A percentile compares a stretch with the other conserved stretches of the same genome.
These are phyloP conservation scores for honey bee (Apis mellifera) DNA, from an alignment of 1,140 invertebrate genomes.

Conservation along the genomic window DNA sequence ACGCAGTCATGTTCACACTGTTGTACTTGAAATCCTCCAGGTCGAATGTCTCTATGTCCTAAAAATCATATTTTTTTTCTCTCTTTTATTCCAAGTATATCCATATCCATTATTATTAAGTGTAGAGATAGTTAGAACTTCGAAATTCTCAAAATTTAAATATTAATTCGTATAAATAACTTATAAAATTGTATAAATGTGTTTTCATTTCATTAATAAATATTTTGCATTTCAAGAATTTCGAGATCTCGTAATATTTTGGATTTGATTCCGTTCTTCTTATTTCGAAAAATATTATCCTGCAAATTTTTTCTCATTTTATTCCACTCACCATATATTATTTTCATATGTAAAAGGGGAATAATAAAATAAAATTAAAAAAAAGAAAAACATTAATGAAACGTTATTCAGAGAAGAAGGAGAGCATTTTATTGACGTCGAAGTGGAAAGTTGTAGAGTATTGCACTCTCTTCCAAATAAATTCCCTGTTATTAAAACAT, in stretches of 20 bases:
- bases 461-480: not conserved
- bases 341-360: constrained; percentile 12
- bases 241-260: too few relatives aligned
- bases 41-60: constrained; percentile 94
- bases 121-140: too few relatives aligned
- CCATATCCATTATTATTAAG: too few relatives aligned
- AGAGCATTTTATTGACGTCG: not conserved
- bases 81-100: not conserved
- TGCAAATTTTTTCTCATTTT: too few relatives aligned
- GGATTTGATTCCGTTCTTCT: too few relatives aligned
- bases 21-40: constrained; percentile 97
- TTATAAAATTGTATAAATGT: too few relatives aligned
- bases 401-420: not conserved
- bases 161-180: too few relatives aligned
- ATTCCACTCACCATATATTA: not conserved
- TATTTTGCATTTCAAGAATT: too few relatives aligned
- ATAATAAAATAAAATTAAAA: not conserved
- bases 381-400: not conserved
- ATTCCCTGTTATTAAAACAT: not conserved
- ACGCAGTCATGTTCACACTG: constrained; percentile 96
- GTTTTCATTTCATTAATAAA: too few relatives aligned
- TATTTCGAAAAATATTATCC: too few relatives aligned
- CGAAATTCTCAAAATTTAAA: too few relatives aligned
- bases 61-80: constrained; percentile 58
- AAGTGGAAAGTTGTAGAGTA: not conserved